Percentiles rank a stretch among this genome's conserved stretches.
phyloP scores from a whole-genome alignment of 2,888 invertebrate genomes.

The Drosophila fungiperda region DNA sequence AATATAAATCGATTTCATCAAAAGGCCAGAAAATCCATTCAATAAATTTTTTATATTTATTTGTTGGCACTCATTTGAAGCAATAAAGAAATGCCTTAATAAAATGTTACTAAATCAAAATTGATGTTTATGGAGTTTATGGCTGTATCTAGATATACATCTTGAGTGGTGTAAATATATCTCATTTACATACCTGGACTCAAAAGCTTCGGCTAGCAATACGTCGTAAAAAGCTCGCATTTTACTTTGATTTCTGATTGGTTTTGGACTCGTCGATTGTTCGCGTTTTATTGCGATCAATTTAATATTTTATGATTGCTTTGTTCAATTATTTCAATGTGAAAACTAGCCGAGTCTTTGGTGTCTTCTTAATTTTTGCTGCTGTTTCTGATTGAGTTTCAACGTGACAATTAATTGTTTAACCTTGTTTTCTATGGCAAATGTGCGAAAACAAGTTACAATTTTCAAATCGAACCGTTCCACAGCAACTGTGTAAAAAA shows the following conservation, averaged over 20 bases:
- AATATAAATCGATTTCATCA: not conserved
- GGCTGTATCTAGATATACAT: not conserved
- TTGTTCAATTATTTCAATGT: constrained; percentile 31
- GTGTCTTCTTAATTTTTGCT: constrained; percentile 1
- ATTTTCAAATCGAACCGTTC: not conserved
- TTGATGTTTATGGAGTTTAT: not conserved
- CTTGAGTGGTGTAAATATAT: constrained; percentile 7
- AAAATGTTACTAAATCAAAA: not conserved
- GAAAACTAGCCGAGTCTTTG: constrained; percentile 2
- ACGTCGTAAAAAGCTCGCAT: constrained; percentile 79
- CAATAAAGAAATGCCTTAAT: not conserved
- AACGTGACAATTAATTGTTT: constrained; percentile 3
- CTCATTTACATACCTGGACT: constrained; percentile 73
- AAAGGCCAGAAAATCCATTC: not conserved
- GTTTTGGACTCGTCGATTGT: constrained; percentile 18
- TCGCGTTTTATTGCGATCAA: constrained; percentile 53
- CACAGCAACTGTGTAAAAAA: not conserved
- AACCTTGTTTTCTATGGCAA: not conserved
- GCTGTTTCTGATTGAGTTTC: not conserved
- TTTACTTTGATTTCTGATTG: constrained; percentile 36
- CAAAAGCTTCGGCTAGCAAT: constrained; percentile 75
- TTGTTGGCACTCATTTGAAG: not conserved
- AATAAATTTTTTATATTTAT: not conserved
- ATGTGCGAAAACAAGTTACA: not conserved
- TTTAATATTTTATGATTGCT: constrained; percentile 48